Conservation (phyloP, 2,797 vertebrate genomes). For the Hirundo rustica region DNA sequence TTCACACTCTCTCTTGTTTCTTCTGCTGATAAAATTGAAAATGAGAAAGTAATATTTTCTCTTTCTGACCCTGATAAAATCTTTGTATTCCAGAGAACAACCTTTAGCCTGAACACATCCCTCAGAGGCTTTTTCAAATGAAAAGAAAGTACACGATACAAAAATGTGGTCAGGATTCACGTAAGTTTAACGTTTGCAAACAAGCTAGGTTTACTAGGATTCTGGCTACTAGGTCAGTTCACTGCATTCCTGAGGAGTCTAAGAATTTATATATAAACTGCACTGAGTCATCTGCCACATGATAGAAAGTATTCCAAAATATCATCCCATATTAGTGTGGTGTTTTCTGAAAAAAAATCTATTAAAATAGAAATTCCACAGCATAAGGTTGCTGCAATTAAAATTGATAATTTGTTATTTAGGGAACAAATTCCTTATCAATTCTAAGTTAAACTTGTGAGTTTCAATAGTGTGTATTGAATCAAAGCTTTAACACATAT, state of each 20-base stretch:
- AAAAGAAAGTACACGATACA: constrained; percentile 6
- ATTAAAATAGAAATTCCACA: constrained; percentile 50
- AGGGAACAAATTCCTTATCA: constrained; percentile 27
- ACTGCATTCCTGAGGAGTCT: background rate
- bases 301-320: background rate
- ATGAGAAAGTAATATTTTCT: constrained; percentile 41
- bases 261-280: constrained; percentile 36
- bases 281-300: background rate
- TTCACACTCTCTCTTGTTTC: background rate
- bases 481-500: background rate
- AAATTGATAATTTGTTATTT: constrained; percentile 35
- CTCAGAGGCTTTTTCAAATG: constrained; percentile 34
- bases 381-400: background rate
- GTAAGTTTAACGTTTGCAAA: constrained; percentile 48
- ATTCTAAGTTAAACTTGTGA: background rate
- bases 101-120: background rate
- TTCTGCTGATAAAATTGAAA: constrained; percentile 40
- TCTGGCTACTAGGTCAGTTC: constrained; percentile 44
- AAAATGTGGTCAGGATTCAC: background rate
- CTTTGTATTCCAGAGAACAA: constrained; percentile 15
- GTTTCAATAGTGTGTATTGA: constrained; percentile 6
- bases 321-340: background rate
- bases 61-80: constrained; percentile 19
- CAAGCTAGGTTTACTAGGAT: constrained; percentile 36
- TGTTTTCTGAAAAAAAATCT: constrained; percentile 45